Conservation (phyloP, 2,113 vertebrate species). For the Ursus arctos region DNA sequence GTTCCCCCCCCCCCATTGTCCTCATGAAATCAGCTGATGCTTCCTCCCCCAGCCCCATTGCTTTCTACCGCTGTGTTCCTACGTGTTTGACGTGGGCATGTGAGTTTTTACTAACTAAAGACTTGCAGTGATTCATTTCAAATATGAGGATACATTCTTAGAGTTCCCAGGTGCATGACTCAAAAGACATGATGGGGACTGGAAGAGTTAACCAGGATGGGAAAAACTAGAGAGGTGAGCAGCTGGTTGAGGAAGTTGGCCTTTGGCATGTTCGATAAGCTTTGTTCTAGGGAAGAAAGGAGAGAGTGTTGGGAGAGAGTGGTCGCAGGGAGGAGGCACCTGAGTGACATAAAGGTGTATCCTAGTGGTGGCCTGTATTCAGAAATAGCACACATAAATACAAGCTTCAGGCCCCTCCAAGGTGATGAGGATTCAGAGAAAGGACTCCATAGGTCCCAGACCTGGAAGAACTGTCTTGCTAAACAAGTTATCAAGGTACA, state of each 20-base stretch:
- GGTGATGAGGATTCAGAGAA: background rate
- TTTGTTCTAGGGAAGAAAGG: background rate
- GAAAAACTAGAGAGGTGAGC: background rate
- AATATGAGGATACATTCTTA: background rate
- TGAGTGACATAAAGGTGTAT: background rate
- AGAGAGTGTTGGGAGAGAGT: background rate
- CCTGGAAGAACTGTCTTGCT: background rate
- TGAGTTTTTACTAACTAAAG: conserved; percentile 6
- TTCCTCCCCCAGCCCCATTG: background rate
- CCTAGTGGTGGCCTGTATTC: background rate
- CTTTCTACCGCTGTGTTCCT: background rate
- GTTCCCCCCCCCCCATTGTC: background rate
- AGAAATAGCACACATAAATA: background rate
- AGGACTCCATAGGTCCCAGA: background rate
- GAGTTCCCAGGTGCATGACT: background rate
- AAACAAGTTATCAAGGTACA: background rate
- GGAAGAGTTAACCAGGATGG: background rate
- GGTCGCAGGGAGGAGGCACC: background rate
- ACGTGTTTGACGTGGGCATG: background rate
- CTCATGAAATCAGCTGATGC: background rate
- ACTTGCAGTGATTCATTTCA: background rate
- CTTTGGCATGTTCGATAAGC: background rate
- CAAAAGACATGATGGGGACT: background rate
- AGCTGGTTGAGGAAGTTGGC: background rate
- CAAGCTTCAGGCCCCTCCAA: background rate